Conservation (phyloP, 2,888 invertebrate species). For the Lycocerus yunnanus region DNA sequence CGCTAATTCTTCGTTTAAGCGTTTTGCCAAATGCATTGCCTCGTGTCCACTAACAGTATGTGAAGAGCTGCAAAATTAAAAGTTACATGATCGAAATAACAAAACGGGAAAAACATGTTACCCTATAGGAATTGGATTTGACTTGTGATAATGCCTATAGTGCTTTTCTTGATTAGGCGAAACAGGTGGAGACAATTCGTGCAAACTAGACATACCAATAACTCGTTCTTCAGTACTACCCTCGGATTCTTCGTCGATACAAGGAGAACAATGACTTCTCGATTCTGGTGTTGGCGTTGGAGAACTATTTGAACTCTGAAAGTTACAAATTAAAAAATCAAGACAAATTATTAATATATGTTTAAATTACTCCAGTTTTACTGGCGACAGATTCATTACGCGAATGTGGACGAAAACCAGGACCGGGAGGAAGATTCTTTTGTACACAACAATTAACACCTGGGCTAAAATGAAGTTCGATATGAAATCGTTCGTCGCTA, state of each 20-base stretch:
- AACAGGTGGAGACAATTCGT: constrained; percentile 30
- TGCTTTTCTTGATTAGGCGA: constrained; percentile 31
- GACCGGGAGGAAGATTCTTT: constrained; percentile 90
- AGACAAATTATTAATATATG: not conserved
- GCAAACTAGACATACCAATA: constrained; percentile 17
- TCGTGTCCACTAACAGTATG: constrained; percentile 83
- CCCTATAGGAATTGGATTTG: constrained; percentile 79
- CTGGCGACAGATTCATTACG: constrained; percentile 77
- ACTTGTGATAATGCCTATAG: constrained; percentile 56
- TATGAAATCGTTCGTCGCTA: constrained; percentile 94
- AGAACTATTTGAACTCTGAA: constrained; percentile 68
- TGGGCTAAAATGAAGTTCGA: constrained; percentile 98
- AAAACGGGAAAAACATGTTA: constrained; percentile 46
- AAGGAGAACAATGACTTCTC: constrained; percentile 55
- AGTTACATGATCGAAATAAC: not conserved
- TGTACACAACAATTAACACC: constrained; percentile 97
- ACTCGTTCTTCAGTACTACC: constrained; percentile 44
- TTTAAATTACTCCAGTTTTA: constrained; percentile 61
- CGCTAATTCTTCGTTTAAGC: constrained; percentile 68
- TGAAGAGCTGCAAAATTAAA: constrained; percentile 57
- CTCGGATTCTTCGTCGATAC: constrained; percentile 78
- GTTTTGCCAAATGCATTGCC: constrained; percentile 74
- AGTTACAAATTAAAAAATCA: constrained; percentile 29
- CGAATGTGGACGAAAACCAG: constrained; percentile 90
- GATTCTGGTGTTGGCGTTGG: constrained; percentile 60